Evolutionary conservation across 2,113 vertebrate species (phyloP).

Genomic region (Anseranas semipalmata): DNA sequence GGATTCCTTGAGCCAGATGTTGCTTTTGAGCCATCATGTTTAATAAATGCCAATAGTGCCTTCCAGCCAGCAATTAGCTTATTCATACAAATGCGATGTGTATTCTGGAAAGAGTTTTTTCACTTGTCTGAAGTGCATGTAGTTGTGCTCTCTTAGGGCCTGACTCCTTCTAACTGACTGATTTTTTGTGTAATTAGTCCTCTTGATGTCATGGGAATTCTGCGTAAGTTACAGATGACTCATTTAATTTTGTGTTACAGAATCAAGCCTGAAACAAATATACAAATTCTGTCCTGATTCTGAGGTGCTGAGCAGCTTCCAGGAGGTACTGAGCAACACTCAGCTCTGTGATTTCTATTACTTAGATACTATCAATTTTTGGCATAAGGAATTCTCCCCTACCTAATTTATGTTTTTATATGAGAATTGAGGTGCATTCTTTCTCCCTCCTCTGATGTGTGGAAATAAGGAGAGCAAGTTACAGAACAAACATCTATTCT

Average conservation of each 20-base stretch:
- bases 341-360: not conserved
- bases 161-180: not conserved
- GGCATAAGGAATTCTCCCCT: not conserved
- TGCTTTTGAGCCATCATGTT: not conserved
- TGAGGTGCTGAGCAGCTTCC: not conserved
- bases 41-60: not conserved
- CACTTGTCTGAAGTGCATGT: not conserved
- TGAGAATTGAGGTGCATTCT: not conserved
- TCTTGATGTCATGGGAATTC: not conserved
- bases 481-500: not conserved
- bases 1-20: not conserved
- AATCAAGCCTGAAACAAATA: not conserved
- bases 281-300: not conserved
- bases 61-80: not conserved
- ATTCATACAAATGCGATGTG: not conserved
- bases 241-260: not conserved
- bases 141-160: not conserved
- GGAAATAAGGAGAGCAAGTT: not conserved
- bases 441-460: not conserved
- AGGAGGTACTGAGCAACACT: not conserved
- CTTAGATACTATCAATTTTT: not conserved
- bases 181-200: not conserved
- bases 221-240: not conserved
- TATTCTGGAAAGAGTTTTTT: not conserved
- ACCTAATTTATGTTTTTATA: not conserved